Conservation (phyloP, 2,113 vertebrate species). For the Neogobius melanostomus region DNA sequence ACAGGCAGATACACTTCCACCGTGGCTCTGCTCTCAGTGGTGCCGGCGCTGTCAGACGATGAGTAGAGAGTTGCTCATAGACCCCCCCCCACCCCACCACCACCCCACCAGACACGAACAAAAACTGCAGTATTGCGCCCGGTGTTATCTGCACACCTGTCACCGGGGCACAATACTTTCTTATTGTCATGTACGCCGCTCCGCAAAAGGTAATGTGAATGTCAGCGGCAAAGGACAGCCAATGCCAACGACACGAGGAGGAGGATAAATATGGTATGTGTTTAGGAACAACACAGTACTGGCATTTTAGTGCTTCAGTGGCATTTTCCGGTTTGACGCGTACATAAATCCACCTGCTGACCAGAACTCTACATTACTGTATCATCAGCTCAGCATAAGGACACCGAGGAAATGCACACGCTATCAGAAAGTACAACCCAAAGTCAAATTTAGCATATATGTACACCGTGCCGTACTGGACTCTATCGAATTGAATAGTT, state of each 20-base stretch:
- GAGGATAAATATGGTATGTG: constrained; percentile 71
- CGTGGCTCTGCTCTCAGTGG: not conserved
- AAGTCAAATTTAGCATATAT: not conserved
- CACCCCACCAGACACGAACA: constrained; percentile 51
- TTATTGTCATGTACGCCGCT: constrained; percentile 67
- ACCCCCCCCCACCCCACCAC: constrained; percentile 21
- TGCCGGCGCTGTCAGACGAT: constrained; percentile 51
- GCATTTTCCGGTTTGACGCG: constrained; percentile 40
- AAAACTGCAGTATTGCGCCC: constrained; percentile 55
- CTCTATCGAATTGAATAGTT: no score
- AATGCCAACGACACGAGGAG: constrained; percentile 55
- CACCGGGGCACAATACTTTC: constrained; percentile 56
- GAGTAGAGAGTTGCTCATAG: constrained; percentile 56
- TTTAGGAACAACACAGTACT: constrained; percentile 62
- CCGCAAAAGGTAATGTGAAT: constrained; percentile 78
- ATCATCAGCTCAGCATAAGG: constrained; percentile 50
- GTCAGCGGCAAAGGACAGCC: constrained; percentile 72
- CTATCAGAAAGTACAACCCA: constrained; percentile 52
- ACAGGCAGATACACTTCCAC: not conserved
- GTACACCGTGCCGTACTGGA: no score
- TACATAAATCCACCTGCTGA: constrained; percentile 50
- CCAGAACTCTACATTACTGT: constrained; percentile 27
- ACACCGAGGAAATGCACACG: constrained; percentile 42
- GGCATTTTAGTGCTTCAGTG: constrained; percentile 57
- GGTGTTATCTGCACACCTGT: constrained; percentile 57